phyloP scores from a whole-genome alignment of 2,797 vertebrate genomes.

The Sternotherus odoratus region DNA sequence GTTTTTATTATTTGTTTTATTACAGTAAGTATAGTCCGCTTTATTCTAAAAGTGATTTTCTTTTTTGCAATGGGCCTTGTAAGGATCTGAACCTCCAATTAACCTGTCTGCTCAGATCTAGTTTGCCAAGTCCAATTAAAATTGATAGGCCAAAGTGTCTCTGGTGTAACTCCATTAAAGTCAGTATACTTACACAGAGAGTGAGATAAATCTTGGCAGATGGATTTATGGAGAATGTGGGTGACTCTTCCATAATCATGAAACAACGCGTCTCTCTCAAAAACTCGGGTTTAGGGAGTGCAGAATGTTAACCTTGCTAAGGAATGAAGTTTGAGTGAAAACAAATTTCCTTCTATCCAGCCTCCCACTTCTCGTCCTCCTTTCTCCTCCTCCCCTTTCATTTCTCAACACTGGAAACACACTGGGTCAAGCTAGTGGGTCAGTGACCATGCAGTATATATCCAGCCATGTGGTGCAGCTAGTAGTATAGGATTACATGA shows the following conservation, averaged over 20 bases:
- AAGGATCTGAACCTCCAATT: slow-evolving; percentile 3
- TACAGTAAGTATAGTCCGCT: not conserved
- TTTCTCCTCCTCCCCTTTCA: not conserved
- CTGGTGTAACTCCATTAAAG: slow-evolving; percentile 23
- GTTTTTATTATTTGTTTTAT: not conserved
- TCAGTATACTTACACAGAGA: not conserved
- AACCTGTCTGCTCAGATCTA: slow-evolving; percentile 30
- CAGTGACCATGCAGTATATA: not conserved
- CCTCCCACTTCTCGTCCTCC: not conserved
- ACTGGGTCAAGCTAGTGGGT: slow-evolving; percentile 47
- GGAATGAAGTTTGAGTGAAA: not conserved
- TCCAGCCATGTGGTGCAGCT: not conserved
- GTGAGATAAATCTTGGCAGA: not conserved
- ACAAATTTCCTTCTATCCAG: not conserved
- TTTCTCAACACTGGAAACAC: not conserved
- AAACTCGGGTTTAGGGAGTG: not conserved
- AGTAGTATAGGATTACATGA: not conserved
- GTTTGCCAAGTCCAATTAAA: slow-evolving; percentile 15
- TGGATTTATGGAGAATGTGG: not conserved
- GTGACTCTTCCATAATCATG: not conserved
- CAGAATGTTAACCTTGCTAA: not conserved
- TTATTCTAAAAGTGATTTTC: not conserved
- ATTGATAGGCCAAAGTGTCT: not conserved
- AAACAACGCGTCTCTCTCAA: not conserved
- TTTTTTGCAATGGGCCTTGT: not conserved